These are phyloP conservation scores for Brachyopa scutellaris DNA, from an alignment of 2,888 invertebrate species.

Conservation along the genomic window DNA sequence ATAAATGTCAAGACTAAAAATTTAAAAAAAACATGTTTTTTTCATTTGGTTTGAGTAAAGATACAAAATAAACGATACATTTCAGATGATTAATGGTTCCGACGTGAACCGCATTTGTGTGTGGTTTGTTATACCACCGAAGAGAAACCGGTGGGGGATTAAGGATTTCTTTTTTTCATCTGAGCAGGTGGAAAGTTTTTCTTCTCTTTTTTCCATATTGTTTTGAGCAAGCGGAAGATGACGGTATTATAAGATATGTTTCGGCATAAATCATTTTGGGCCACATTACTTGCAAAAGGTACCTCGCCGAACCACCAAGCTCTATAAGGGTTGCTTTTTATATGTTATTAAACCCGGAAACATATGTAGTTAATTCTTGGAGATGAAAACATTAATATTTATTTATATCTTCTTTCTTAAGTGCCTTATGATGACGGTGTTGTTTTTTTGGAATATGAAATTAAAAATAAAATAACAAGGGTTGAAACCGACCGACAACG, in stretches of 20 bases:
- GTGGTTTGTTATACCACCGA: conserved; percentile 9
- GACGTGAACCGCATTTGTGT: conserved; percentile 53
- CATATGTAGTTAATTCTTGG: background rate
- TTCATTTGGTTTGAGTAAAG: background rate
- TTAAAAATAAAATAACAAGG: no score
- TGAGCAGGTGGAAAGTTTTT: background rate
- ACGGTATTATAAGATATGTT: background rate
- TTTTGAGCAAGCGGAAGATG: background rate
- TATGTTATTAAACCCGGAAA: conserved; percentile 9
- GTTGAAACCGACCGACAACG: no score
- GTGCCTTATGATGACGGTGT: background rate
- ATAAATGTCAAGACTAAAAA: no score
- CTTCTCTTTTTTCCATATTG: background rate
- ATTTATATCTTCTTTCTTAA: background rate
- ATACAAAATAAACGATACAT: conserved; percentile 62
- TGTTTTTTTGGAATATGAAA: background rate
- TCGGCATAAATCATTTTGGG: conserved; percentile 6
- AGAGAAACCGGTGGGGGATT: background rate
- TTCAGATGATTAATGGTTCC: conserved; percentile 60
- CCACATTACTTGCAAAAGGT: background rate
- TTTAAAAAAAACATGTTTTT: background rate
- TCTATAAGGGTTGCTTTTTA: conserved; percentile 7
- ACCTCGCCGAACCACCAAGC: background rate
- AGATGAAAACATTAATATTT: conserved; percentile 1
- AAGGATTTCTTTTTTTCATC: background rate